Percentiles rank a stretch among this genome's conserved stretches.
These are phyloP conservation scores for Bombus sylvicola DNA, from an alignment of 1,140 invertebrate genomes.

Conservation along the genomic window DNA sequence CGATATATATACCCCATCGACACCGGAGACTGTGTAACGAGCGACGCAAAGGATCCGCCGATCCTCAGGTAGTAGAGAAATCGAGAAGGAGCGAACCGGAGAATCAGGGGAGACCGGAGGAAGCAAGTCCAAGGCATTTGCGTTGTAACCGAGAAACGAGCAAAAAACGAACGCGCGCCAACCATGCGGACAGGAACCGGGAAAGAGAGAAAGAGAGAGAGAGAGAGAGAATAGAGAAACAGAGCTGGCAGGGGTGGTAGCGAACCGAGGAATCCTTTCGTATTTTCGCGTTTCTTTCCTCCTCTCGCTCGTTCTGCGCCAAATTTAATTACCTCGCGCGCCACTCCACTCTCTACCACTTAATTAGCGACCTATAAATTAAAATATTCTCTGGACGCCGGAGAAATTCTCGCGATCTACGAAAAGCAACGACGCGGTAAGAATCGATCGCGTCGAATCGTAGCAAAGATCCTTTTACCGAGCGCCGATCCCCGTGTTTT, in stretches of 20 bases:
- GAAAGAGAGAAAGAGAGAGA: background rate
- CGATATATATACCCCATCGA: conserved; percentile 75
- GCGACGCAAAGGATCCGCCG: conserved; percentile 69
- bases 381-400: background rate
- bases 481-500: too few species aligned
- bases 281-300: conserved; percentile 42
- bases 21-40: conserved; percentile 73
- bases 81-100: conserved; percentile 48
- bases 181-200: conserved; percentile 16
- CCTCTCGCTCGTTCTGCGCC: background rate
- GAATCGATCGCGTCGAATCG: background rate
- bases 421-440: background rate
- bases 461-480: too few species aligned
- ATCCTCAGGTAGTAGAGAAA: conserved; percentile 49
- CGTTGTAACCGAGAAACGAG: conserved; percentile 52
- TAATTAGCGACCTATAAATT: conserved; percentile 45
- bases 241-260: conserved; percentile 10
- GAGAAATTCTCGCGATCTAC: background rate
- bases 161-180: conserved; percentile 52
- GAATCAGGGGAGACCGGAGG: conserved; percentile 16
- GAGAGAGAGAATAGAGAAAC: background rate
- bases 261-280: conserved; percentile 15
- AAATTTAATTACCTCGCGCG: conserved; percentile 50
- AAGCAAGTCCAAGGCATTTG: conserved; percentile 35
- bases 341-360: conserved; percentile 22